phyloP scores from a whole-genome alignment of 1,140 invertebrate species.

The Metaphire vulgaris region DNA sequence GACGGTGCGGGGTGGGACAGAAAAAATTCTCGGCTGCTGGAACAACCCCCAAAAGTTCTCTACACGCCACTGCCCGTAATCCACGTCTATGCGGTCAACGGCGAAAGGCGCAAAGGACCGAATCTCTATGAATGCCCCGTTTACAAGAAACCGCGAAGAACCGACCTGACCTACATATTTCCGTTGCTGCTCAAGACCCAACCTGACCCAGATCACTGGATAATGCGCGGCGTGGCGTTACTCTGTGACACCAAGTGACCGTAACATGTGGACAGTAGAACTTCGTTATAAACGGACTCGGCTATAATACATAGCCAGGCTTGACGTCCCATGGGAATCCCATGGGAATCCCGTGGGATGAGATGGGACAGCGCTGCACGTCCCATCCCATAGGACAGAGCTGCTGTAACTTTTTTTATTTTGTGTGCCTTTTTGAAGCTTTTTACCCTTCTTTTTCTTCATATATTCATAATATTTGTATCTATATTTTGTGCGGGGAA shows the following conservation, averaged over 20 bases:
- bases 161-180: slow-evolving; percentile 91
- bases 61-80: slow-evolving; percentile 50
- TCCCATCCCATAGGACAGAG: too few relatives aligned
- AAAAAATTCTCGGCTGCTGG: slow-evolving; percentile 43
- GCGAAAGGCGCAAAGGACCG: slow-evolving; percentile 65
- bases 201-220: slow-evolving; percentile 55
- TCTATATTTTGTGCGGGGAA: too few relatives aligned
- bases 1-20: slow-evolving; percentile 52
- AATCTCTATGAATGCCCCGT: slow-evolving; percentile 92
- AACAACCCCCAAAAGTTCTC: slow-evolving; percentile 50
- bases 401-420: too few relatives aligned
- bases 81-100: slow-evolving; percentile 91
- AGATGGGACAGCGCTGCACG: too few relatives aligned
- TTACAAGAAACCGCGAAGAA: slow-evolving; percentile 86
- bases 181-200: slow-evolving; percentile 79
- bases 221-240: slow-evolving; percentile 81
- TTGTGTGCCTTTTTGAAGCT: too few relatives aligned
- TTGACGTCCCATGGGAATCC: too few relatives aligned
- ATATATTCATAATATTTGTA: too few relatives aligned
- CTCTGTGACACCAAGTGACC: slow-evolving; percentile 90
- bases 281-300: too few relatives aligned
- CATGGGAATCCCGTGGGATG: too few relatives aligned
- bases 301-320: too few relatives aligned
- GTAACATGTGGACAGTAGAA: too few relatives aligned
- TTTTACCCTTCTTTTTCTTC: too few relatives aligned